A percentile compares a stretch with the other conserved stretches of the same genome.
Evolutionary conservation across 2,113 vertebrate species (phyloP).

Genomic region (Lamprologus callipterus): DNA sequence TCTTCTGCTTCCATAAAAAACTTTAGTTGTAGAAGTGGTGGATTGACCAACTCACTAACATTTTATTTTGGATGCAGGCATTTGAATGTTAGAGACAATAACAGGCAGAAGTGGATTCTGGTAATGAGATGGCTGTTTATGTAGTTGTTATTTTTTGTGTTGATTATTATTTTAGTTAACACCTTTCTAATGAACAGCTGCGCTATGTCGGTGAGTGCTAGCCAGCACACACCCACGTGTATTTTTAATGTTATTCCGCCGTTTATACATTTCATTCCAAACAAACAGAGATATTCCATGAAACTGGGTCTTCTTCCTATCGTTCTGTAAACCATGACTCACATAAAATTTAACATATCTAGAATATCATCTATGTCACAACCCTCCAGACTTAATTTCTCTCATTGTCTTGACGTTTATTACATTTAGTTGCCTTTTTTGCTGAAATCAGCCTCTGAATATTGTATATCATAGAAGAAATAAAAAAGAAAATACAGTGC

Average conservation of each 20-base stretch:
- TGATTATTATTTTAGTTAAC: conserved; percentile 48
- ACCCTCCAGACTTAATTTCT: background rate
- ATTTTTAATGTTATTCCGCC: background rate
- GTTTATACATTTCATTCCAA: background rate
- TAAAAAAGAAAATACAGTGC: background rate
- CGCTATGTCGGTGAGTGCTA: conserved; percentile 5
- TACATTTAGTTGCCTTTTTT: background rate
- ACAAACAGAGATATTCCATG: background rate
- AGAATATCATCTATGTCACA: background rate
- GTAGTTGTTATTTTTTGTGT: conserved; percentile 7
- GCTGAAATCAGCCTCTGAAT: background rate
- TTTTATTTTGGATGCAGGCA: background rate
- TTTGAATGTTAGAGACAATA: background rate
- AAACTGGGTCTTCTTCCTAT: background rate
- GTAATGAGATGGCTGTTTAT: background rate
- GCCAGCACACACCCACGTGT: background rate
- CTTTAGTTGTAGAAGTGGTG: background rate
- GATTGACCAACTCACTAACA: background rate
- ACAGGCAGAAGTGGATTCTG: background rate
- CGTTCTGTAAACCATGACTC: background rate
- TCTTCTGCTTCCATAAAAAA: background rate
- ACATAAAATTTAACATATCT: background rate
- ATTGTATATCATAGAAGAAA: background rate
- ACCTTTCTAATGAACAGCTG: conserved; percentile 57
- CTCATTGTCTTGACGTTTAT: background rate